Percentiles rank a stretch among this genome's conserved stretches.
Conservation (phyloP, 2,113 vertebrate genomes). For the Trichechus manatus region DNA sequence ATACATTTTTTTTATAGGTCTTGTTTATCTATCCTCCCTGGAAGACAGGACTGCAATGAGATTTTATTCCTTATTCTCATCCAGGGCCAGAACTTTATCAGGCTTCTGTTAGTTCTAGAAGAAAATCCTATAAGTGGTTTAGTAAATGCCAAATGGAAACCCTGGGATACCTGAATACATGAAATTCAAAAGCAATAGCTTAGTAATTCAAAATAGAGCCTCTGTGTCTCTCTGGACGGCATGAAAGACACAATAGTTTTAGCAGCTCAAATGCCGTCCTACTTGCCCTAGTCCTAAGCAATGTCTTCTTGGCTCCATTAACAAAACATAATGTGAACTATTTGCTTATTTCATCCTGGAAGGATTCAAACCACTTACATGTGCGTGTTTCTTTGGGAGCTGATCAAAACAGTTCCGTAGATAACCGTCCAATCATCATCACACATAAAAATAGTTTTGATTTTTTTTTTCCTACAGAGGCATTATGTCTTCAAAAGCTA, state of each 20-base stretch:
- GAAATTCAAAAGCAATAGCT: conserved; percentile 76
- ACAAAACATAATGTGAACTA: conserved; percentile 42
- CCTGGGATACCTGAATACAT: conserved; percentile 57
- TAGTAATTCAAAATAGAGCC: conserved; percentile 63
- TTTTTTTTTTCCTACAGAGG: conserved; percentile 61
- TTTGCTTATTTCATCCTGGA: conserved; percentile 26
- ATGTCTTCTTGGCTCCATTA: conserved; percentile 40
- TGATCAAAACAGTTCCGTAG: conserved; percentile 70
- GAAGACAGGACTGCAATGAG: conserved; percentile 67
- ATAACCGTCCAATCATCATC: conserved; percentile 53
- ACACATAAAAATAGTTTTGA: conserved; percentile 68
- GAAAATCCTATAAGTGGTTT: conserved; percentile 74
- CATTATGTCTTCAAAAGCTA: conserved; percentile 75
- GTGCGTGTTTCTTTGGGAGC: conserved; percentile 18
- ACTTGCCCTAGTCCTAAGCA: neutral
- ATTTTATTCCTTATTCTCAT: conserved; percentile 70
- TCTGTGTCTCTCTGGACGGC: conserved; percentile 28
- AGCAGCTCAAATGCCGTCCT: neutral
- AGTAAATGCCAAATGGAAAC: conserved; percentile 79
- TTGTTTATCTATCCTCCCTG: conserved; percentile 50
- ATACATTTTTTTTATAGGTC: conserved; percentile 70
- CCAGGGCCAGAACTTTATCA: conserved; percentile 71
- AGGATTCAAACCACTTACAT: conserved; percentile 6
- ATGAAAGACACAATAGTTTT: neutral
- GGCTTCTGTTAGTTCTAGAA: conserved; percentile 68